phyloP scores from a whole-genome alignment of 2,888 invertebrate species.

The Notodonta ziczac region DNA sequence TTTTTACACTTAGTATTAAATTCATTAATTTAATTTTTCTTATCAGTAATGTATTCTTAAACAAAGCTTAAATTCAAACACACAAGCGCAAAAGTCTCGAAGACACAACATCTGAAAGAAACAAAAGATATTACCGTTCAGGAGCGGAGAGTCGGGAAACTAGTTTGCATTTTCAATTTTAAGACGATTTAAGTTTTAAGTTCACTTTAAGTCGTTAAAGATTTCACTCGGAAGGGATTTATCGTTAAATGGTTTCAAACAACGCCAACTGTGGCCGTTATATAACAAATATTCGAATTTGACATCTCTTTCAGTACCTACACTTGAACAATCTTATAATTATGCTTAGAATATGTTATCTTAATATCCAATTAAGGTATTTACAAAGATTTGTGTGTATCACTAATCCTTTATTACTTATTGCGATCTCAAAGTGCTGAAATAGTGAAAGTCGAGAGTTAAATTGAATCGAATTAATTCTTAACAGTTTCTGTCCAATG shows the following conservation, averaged over 20 bases:
- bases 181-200: slow-evolving; percentile 77
- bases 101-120: slow-evolving; percentile 42
- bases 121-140: slow-evolving; percentile 48
- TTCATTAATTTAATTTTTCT: too few relatives aligned
- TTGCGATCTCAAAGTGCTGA: too few relatives aligned
- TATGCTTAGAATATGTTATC: too few relatives aligned
- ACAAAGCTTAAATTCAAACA: slow-evolving; percentile 10
- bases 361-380: too few relatives aligned
- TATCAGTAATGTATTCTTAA: not conserved
- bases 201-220: slow-evolving; percentile 65
- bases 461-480: too few relatives aligned
- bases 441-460: too few relatives aligned
- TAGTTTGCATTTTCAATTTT: slow-evolving; percentile 80
- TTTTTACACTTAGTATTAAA: too few relatives aligned
- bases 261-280: slow-evolving; percentile 25
- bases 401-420: too few relatives aligned
- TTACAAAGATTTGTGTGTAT: too few relatives aligned
- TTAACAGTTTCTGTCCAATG: too few relatives aligned
- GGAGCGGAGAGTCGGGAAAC: slow-evolving; percentile 55
- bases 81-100: slow-evolving; percentile 16
- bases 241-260: slow-evolving; percentile 54
- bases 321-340: too few relatives aligned
- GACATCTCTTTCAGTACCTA: slow-evolving; percentile 22
- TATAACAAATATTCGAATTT: slow-evolving; percentile 29
- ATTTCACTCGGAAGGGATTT: slow-evolving; percentile 63